Percentiles rank a stretch among this genome's conserved stretches.
Conservation (phyloP, 2,113 vertebrate genomes). For the Pseudonaja textilis region DNA sequence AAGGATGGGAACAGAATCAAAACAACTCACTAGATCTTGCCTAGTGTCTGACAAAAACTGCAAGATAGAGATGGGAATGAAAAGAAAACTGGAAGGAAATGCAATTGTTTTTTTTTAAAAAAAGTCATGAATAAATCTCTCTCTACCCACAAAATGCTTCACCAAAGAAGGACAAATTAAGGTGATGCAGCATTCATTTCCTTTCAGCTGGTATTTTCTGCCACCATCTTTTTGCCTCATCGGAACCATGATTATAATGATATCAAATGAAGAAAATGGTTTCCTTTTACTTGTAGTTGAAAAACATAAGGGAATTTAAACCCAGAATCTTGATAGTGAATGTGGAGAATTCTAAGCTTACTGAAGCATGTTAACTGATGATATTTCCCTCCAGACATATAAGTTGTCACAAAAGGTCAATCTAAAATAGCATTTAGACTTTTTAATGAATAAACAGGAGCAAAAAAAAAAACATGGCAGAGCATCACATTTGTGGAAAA, state of each 20-base stretch:
- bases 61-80: not conserved
- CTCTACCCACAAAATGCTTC: not conserved
- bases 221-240: not conserved
- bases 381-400: not conserved
- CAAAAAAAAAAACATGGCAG: not conserved
- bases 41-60: not conserved
- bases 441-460: not conserved
- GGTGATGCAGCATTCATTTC: not conserved
- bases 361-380: not conserved
- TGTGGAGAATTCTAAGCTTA: not conserved
- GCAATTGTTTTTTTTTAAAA: not conserved
- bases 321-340: not conserved
- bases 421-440: not conserved
- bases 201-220: not conserved
- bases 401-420: not conserved
- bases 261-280: not conserved
- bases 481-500: not conserved
- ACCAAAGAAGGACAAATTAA: not conserved
- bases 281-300: not conserved
- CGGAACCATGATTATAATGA: not conserved
- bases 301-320: not conserved
- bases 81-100: not conserved
- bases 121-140: not conserved
- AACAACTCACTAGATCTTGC: not conserved
- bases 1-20: not conserved